These are phyloP conservation scores for Drosophila repletoides DNA, from an alignment of 1,140 invertebrate species.

Conservation along the genomic window DNA sequence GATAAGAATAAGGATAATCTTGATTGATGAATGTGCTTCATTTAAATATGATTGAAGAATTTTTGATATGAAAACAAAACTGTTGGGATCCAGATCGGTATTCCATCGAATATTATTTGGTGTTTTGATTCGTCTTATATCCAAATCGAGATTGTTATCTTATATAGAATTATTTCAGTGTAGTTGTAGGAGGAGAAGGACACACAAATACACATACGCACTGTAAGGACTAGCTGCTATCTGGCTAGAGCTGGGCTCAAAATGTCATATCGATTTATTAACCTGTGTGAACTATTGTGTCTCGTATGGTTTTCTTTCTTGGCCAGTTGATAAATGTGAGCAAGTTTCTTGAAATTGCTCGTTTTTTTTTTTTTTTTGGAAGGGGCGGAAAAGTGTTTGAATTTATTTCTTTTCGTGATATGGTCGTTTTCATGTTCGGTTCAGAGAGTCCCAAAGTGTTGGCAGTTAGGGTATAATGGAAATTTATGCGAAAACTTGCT, in stretches of 20 bases:
- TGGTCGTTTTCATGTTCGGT: slow-evolving; percentile 6
- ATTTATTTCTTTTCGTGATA: slow-evolving; percentile 62
- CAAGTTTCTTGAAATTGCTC: slow-evolving; percentile 74
- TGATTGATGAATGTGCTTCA: too few relatives aligned
- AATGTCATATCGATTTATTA: slow-evolving; percentile 81
- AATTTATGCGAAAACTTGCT: slow-evolving; percentile 69
- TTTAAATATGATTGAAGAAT: too few relatives aligned
- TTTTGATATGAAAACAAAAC: too few relatives aligned
- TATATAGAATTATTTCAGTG: too few relatives aligned
- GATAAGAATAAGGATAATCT: too few relatives aligned
- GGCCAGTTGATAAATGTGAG: slow-evolving; percentile 63
- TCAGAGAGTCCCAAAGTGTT: slow-evolving; percentile 33
- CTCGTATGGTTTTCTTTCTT: slow-evolving; percentile 23
- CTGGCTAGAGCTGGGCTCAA: slow-evolving; percentile 47
- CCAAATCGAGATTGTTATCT: too few relatives aligned
- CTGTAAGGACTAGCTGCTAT: slow-evolving; percentile 2
- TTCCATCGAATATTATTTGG: too few relatives aligned
- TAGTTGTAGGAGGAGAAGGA: background rate
- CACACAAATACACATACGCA: slow-evolving; percentile 7
- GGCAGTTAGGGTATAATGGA: slow-evolving; percentile 62
- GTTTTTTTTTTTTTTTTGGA: too few relatives aligned
- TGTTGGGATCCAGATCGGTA: too few relatives aligned
- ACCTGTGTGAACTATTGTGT: slow-evolving; percentile 80
- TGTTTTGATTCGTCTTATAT: too few relatives aligned
- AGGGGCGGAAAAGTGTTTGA: slow-evolving; percentile 65